phyloP scores from a whole-genome alignment of 2,888 invertebrate genomes.

The Arenicola marina region DNA sequence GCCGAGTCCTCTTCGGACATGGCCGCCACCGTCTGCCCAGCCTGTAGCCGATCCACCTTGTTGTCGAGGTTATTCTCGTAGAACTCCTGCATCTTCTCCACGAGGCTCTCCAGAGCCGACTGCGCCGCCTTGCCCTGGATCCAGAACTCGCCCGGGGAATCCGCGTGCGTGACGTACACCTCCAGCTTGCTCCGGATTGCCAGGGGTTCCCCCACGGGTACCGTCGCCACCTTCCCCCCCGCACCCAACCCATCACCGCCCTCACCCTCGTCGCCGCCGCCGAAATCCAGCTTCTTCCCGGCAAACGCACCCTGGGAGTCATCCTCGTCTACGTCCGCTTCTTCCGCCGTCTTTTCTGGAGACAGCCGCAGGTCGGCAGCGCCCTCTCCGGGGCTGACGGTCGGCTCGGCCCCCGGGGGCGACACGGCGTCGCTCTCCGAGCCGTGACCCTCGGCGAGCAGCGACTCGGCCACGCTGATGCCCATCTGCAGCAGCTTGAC shows the following conservation, averaged over 20 bases:
- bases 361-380: no score
- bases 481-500: conserved; percentile 46
- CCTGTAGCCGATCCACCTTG: not conserved
- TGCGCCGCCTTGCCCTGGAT: not conserved
- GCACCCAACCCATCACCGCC: no score
- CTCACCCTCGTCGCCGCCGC: no score
- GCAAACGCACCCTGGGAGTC: no score
- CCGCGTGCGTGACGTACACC: conserved; percentile 3
- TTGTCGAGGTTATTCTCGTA: not conserved
- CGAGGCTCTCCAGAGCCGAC: not conserved
- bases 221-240: no score
- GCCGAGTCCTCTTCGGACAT: conserved; percentile 35
- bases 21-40: not conserved
- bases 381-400: no score
- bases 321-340: no score
- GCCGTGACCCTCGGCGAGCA: conserved; percentile 31
- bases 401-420: no score
- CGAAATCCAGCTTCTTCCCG: no score
- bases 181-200: conserved; percentile 6
- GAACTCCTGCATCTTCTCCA: not conserved
- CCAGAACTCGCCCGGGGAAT: not conserved
- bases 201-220: no score
- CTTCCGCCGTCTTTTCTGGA: no score
- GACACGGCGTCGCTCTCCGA: no score
- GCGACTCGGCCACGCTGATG: conserved; percentile 38